Conservation (phyloP, 2,888 invertebrate genomes). For the Aleiodes alternator region DNA sequence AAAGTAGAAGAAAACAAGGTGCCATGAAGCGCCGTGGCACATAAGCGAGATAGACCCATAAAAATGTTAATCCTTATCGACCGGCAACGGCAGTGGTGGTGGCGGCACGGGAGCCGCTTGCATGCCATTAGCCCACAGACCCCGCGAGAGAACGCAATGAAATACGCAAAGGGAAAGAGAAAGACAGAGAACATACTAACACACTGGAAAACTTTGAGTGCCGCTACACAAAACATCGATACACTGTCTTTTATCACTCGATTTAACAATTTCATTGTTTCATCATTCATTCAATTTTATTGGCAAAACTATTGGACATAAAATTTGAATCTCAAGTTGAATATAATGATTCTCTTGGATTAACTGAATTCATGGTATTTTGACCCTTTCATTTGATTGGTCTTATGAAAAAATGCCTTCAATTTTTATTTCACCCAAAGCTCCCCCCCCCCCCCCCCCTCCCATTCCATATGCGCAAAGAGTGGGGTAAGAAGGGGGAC, state of each 20-base stretch:
- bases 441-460: too few relatives aligned
- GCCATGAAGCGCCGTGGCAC: constrained; percentile 69
- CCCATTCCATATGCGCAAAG: not conserved
- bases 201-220: constrained; percentile 36
- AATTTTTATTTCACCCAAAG: not conserved
- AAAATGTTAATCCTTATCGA: constrained; percentile 76
- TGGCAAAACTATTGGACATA: not conserved
- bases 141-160: constrained; percentile 71
- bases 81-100: constrained; percentile 55
- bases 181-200: constrained; percentile 20
- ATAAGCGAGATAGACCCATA: constrained; percentile 75
- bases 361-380: too few relatives aligned
- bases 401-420: not conserved
- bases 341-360: not conserved
- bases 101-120: constrained; percentile 65
- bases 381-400: not conserved
- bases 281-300: constrained; percentile 38
- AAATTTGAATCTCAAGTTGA: not conserved
- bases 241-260: constrained; percentile 37
- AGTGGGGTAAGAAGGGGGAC: constrained; percentile 5
- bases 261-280: constrained; percentile 47
- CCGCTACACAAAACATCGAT: constrained; percentile 20
- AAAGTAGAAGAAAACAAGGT: constrained; percentile 69
- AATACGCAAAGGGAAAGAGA: constrained; percentile 68
- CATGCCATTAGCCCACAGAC: constrained; percentile 76